Base-by-base conservation (phyloP, 2,797 vertebrate genomes). In the Caiman crocodilus region DNA sequence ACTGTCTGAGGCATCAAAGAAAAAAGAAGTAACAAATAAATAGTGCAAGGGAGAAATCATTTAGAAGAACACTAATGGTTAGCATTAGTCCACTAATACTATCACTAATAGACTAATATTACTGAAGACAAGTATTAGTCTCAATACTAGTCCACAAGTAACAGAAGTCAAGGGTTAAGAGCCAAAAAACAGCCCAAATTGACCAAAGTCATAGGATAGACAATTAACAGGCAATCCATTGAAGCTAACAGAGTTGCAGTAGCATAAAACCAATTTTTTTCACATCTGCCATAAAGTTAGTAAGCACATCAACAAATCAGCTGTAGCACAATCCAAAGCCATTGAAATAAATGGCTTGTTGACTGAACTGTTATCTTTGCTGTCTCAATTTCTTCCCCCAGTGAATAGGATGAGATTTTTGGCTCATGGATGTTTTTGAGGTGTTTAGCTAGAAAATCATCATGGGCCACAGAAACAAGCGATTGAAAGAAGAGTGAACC, bases 281-380 rank as follows among this genome's bases (percentile, higher is more conserved):
- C 60, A 30, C 1, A 2, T 5, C 50, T 82, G 20, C 5, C 18
- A 30, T 32, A 17, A 67, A 32, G 16, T 67, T 30, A 5, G 64
- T 32, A 30, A 20, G 30, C 18, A 67, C 28, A 18, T 11, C 0
- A 0, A 50, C n/a, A 73, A 32, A 28, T 25, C 14, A 63, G 2
- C 23, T 30, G 73, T 57, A 42, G 25, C 59, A 5, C 26, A 65
- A 58, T 3, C 59, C 78, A 73, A 12, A 61, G 20, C 16, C 75
- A 25, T 10, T 20, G 15, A 83, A 2, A 7, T 0, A 1, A 1
- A 2, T 17, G 6, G 1, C 6, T 14, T 64, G 42, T 61, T n/a
- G 14, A 1, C 60, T 4, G 50, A 77, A 7, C 2, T 2, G 25
- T 9, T 25, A 13, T 4, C 30, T 50, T 35, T n/a, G 26, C 11